These are phyloP conservation scores for Heliconius ethilla DNA, from an alignment of 2,888 invertebrate species.

Conservation along the genomic window DNA sequence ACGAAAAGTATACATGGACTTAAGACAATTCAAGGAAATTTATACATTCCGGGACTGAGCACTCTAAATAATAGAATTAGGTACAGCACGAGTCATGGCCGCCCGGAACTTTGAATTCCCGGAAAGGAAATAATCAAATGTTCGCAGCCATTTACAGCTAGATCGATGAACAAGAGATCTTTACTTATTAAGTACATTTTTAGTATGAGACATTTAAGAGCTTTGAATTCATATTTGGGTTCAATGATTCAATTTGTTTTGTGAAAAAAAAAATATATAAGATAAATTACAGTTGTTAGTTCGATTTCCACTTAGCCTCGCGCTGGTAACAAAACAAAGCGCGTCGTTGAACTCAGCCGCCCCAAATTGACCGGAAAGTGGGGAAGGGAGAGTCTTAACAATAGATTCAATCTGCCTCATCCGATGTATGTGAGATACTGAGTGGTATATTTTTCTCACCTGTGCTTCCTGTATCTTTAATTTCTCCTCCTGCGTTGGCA, in stretches of 20 bases:
- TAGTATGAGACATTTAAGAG: not conserved
- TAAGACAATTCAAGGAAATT: not conserved
- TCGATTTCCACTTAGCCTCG: too few species aligned
- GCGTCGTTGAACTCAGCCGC: too few species aligned
- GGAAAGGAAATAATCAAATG: not conserved
- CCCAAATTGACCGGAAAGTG: too few species aligned
- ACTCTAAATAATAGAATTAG: too few species aligned
- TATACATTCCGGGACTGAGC: not conserved
- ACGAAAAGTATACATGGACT: constrained; percentile 37
- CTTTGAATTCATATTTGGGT: not conserved
- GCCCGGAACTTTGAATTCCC: not conserved
- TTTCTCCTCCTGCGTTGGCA: constrained; percentile 98
- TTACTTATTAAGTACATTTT: not conserved
- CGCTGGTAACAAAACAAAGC: too few species aligned
- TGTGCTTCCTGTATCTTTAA: constrained; percentile 98
- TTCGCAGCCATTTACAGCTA: not conserved
- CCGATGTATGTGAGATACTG: too few species aligned
- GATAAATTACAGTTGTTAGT: not conserved
- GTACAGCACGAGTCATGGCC: too few species aligned
- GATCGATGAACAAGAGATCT: not conserved
- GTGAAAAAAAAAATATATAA: not conserved
- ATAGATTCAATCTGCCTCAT: not conserved
- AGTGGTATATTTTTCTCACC: constrained; percentile 51
- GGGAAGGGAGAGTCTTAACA: too few species aligned
- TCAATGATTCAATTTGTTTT: not conserved